phyloP scores from a whole-genome alignment of 2,888 invertebrate species.

The Apodemia duryi region DNA sequence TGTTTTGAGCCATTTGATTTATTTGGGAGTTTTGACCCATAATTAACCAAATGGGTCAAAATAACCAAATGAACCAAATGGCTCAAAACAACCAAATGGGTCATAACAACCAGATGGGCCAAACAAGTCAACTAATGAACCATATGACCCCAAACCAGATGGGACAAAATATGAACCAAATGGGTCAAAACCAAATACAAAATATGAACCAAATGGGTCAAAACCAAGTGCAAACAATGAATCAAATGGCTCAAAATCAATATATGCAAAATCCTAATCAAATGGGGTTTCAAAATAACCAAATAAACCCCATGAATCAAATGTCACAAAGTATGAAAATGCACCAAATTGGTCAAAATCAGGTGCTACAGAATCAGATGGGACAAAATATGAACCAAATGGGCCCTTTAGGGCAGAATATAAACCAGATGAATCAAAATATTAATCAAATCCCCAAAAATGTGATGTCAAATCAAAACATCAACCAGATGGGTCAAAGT shows the following conservation, averaged over 20 bases:
- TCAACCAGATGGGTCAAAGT: conserved; percentile 41
- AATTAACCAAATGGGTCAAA: conserved; percentile 33
- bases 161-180: conserved; percentile 33
- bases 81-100: conserved; percentile 27
- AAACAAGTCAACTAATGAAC: conserved; percentile 33
- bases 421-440: conserved; percentile 36
- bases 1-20: no score
- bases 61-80: not conserved
- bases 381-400: conserved; percentile 39
- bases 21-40: no score
- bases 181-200: conserved; percentile 28
- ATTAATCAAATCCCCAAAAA: conserved; percentile 47
- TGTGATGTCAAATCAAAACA: conserved; percentile 38
- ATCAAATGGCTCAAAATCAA: conserved; percentile 39
- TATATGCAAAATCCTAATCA: conserved; percentile 36
- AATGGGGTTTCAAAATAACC: conserved; percentile 40
- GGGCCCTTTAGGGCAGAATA: conserved; percentile 33
- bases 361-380: conserved; percentile 39
- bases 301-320: conserved; percentile 37
- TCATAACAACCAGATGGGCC: conserved; percentile 35
- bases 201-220: conserved; percentile 35
- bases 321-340: conserved; percentile 34
- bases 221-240: conserved; percentile 34
- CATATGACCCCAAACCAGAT: conserved; percentile 28
- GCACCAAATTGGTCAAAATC: conserved; percentile 40